phyloP scores from a whole-genome alignment of 2,888 invertebrate species.

The Monochamus alternatus region DNA sequence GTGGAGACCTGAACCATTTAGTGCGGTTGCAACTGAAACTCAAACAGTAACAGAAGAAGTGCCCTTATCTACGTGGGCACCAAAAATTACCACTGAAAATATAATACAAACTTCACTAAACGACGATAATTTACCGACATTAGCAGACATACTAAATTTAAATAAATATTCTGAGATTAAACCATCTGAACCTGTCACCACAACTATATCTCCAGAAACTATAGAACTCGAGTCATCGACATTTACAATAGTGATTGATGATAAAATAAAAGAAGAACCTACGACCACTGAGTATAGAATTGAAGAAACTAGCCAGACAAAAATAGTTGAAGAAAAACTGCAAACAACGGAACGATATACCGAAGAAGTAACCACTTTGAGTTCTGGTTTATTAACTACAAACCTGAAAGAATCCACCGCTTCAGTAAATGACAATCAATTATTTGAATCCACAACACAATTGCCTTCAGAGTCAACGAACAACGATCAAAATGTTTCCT shows the following conservation, averaged over 20 bases:
- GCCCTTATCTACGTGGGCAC: constrained; percentile 27
- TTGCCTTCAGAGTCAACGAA: constrained; percentile 47
- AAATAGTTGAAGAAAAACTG: constrained; percentile 16
- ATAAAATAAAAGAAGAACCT: background rate
- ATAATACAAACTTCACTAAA: constrained; percentile 14
- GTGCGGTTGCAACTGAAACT: constrained; percentile 39
- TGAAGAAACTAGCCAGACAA: constrained; percentile 27
- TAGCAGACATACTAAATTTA: constrained; percentile 35
- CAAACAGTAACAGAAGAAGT: constrained; percentile 33
- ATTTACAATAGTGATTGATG: background rate
- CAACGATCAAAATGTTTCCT: constrained; percentile 48
- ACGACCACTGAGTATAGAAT: constrained; percentile 15
- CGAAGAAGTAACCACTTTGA: constrained; percentile 49
- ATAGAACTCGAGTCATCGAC: background rate
- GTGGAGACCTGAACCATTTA: constrained; percentile 38
- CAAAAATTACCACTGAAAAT: constrained; percentile 28
- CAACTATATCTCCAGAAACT: background rate
- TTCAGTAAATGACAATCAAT: background rate
- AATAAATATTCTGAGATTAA: constrained; percentile 12
- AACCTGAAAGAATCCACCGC: constrained; percentile 14
- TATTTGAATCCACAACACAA: constrained; percentile 39
- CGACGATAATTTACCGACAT: constrained; percentile 29
- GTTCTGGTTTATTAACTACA: constrained; percentile 43
- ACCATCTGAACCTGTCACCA: constrained; percentile 15
- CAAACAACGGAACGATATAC: constrained; percentile 21